A percentile compares a stretch with the other conserved stretches of the same genome.
Evolutionary conservation across 2,113 vertebrate species (phyloP).

Genomic region (Eulacestoma nigropectus): DNA sequence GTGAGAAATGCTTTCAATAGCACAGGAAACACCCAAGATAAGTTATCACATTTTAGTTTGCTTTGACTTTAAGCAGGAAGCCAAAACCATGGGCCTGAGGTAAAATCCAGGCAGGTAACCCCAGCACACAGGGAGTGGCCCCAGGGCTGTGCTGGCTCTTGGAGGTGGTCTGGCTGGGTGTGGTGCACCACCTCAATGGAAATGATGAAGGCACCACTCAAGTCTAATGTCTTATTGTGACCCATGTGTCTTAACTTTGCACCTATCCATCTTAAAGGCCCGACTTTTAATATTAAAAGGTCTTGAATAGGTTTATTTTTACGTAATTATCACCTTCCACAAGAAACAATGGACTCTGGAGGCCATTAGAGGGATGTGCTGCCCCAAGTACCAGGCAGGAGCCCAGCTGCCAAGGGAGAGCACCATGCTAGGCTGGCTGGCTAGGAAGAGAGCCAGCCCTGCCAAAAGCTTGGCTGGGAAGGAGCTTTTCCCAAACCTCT

Average conservation of each 20-base stretch:
- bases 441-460: neutral
- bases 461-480: neutral
- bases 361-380: neutral
- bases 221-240: neutral
- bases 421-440: neutral
- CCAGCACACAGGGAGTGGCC: neutral
- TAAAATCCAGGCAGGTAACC: neutral
- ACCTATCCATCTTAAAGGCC: neutral
- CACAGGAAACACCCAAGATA: slow-evolving; percentile 44
- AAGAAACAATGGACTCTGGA: neutral
- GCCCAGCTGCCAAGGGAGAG: neutral
- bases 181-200: neutral
- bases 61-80: slow-evolving; percentile 38
- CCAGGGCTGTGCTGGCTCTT: neutral
- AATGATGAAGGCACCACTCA: neutral
- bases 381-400: neutral
- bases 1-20: neutral
- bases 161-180: neutral
- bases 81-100: neutral
- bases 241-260: neutral
- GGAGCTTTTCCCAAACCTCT: neutral
- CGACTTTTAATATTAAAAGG: neutral
- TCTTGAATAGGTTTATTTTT: neutral
- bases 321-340: neutral
- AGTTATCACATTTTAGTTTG: neutral